Percentiles rank a stretch among this genome's conserved stretches.
phyloP scores from a whole-genome alignment of 64 coral and sea anemone genomes.

The Montipora efflorescens region DNA sequence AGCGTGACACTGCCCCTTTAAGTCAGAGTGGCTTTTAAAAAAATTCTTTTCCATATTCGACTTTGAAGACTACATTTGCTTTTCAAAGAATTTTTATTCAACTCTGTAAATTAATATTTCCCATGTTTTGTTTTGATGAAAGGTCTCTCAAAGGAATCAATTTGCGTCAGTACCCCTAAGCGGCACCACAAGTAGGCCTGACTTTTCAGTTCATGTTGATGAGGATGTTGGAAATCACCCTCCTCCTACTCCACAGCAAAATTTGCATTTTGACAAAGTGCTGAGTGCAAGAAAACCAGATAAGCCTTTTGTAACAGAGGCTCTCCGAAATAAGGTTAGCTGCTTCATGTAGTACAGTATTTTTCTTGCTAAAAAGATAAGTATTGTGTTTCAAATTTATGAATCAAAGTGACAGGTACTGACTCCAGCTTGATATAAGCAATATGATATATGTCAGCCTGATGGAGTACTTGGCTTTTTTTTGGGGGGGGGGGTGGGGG shows the following conservation, averaged over 20 bases:
- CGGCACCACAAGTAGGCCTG: constrained; percentile 35
- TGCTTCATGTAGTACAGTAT: too few relatives aligned
- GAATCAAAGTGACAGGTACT: too few relatives aligned
- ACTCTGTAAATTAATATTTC: background rate
- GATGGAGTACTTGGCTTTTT: too few relatives aligned
- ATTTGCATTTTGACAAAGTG: constrained; percentile 78
- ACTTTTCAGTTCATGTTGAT: constrained; percentile 88
- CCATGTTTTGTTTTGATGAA: background rate
- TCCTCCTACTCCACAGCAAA: constrained; percentile 64
- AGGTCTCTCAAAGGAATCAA: constrained; percentile 54
- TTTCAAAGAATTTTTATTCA: background rate
- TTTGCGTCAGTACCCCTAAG: background rate
- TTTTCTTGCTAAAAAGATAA: background rate
- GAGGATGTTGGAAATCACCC: constrained; percentile 33
- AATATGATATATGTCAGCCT: too few relatives aligned
- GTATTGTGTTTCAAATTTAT: background rate
- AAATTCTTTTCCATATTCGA: too few relatives aligned
- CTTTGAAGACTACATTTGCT: too few relatives aligned
- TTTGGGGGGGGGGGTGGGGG: too few relatives aligned
- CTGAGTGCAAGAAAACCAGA: constrained; percentile 84
- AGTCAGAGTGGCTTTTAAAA: too few relatives aligned
- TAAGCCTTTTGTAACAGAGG: constrained; percentile 59
- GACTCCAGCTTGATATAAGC: too few relatives aligned
- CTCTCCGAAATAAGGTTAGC: constrained; percentile 66
- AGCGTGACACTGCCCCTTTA: too few relatives aligned